Evolutionary conservation across 1,140 invertebrate species (phyloP).

Genomic region (Lordiphosa stackelbergi): DNA sequence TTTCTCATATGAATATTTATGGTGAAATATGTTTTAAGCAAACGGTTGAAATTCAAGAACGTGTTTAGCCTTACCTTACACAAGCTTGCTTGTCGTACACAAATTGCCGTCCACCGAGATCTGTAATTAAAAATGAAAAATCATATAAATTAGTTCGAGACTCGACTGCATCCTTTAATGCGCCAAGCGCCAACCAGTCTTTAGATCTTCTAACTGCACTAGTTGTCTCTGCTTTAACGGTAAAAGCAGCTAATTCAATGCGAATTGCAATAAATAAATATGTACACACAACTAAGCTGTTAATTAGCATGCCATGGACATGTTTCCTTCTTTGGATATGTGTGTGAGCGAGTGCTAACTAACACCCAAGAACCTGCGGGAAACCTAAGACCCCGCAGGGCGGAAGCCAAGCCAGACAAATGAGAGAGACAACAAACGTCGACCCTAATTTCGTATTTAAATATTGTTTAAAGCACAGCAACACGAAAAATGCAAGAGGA

Average conservation of each 20-base stretch:
- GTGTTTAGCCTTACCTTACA: constrained; percentile 47
- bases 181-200: constrained; percentile 7
- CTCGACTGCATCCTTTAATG: constrained; percentile 16
- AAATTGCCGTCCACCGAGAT: constrained; percentile 41
- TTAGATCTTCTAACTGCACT: constrained; percentile 21
- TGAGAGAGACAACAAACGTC: constrained; percentile 26
- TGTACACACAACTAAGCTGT: constrained; percentile 31
- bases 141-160: constrained; percentile 42
- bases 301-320: constrained; percentile 41
- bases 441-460: constrained; percentile 60
- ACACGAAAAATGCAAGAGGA: constrained; percentile 22
- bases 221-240: constrained; percentile 33
- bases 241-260: constrained; percentile 44
- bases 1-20: constrained; percentile 22
- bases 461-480: constrained; percentile 40
- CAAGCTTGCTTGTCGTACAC: constrained; percentile 39
- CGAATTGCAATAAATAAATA: constrained; percentile 36
- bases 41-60: constrained; percentile 35
- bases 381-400: constrained; percentile 41
- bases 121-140: constrained; percentile 58
- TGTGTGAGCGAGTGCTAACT: constrained; percentile 9
- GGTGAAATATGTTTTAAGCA: constrained; percentile 39
- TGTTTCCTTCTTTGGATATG: constrained; percentile 5
- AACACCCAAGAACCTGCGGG: constrained; percentile 25
- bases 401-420: constrained; percentile 36